A percentile compares a stretch with the other conserved stretches of the same genome.
phyloP scores from a whole-genome alignment of 1,140 invertebrate genomes.

The Bombus haemorrhoidalis region DNA sequence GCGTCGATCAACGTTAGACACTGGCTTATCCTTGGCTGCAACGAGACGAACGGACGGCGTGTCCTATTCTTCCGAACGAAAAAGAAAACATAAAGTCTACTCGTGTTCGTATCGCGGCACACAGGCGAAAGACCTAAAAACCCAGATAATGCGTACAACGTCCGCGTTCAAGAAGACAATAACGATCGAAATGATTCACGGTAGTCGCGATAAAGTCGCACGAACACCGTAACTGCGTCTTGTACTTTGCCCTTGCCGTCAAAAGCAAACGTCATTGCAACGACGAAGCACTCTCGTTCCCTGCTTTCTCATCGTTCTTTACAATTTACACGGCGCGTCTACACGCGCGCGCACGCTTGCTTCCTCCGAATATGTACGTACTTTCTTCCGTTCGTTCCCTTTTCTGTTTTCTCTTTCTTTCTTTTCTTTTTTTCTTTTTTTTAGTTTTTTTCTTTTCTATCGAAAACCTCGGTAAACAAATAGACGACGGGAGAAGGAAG shows the following conservation, averaged over 20 bases:
- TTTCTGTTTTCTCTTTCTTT: not conserved
- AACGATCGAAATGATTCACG: conserved; percentile 78
- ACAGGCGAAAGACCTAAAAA: conserved; percentile 57
- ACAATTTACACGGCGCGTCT: too few species aligned
- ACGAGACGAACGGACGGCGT: not conserved
- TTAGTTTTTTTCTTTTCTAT: too few species aligned
- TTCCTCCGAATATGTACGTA: too few species aligned
- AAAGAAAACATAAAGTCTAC: not conserved
- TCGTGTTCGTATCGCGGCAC: not conserved
- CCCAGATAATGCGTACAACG: conserved; percentile 61
- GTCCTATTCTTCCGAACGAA: not conserved
- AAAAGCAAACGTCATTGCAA: conserved; percentile 32
- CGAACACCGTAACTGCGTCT: conserved; percentile 79
- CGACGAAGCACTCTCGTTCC: not conserved
- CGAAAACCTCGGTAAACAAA: too few species aligned
- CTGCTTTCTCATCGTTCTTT: not conserved
- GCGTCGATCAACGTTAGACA: too few species aligned
- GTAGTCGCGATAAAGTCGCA: conserved; percentile 73
- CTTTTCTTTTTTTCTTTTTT: not conserved
- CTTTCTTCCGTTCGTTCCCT: too few species aligned
- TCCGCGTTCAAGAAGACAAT: conserved; percentile 69
- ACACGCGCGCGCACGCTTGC: not conserved
- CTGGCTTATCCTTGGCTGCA: too few species aligned
- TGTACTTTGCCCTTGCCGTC: conserved; percentile 76
- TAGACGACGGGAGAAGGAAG: too few species aligned